Base-by-base conservation (phyloP, 2,888 invertebrate species). In the Melipona bicolor region DNA sequence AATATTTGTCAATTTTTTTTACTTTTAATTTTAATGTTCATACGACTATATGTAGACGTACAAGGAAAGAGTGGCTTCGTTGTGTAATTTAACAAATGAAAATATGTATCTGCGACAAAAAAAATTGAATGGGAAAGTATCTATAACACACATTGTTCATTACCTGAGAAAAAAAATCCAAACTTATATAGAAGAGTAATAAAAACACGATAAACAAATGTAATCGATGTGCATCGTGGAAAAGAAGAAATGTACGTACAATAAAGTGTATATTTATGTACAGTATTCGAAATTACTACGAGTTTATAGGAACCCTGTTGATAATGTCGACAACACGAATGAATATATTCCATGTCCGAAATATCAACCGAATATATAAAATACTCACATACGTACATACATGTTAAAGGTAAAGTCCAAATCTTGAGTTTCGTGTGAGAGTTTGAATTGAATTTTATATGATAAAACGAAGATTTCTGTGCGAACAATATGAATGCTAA, bases 261-360 rank as follows among this genome's bases (percentile, higher is more conserved):
- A 74, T 83, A 61, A 75, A 84, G 61, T 56, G 84, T 84, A 75
- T 81, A 81, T 71, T 77, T 85, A 84, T 88, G 69, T 88, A 88
- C 83, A 88, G 54, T 75, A 68, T 88, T 78, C 70, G 77, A 81
- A 75, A 86, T 80, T 80, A 76, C 78, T 88, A 88, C 81, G 78
- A 84, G 87, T 67, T 87, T 87, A 84, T 87, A 89, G 87, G 86
- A 89, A 89, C 89, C 89, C 85, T 81, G 85, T 84, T 83, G 81
- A 81, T 87, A 84, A 88, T 70, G 71, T 83, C 84, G 79, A 84
- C 65, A 74, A 75, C 80, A 78, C 72, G 77, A 32, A 73, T 50
- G 65, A 79, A 73, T 82, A 64, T 83, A 84, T 83, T 72, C 79
- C 73, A 79, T 76, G 76, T 64, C 59, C 59, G 74, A 74, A 73